Evolutionary conservation across 1,140 invertebrate genomes (phyloP), one percentile per base, ranked within the genome.

Genomic region (Bactericera cockerelli): DNA sequence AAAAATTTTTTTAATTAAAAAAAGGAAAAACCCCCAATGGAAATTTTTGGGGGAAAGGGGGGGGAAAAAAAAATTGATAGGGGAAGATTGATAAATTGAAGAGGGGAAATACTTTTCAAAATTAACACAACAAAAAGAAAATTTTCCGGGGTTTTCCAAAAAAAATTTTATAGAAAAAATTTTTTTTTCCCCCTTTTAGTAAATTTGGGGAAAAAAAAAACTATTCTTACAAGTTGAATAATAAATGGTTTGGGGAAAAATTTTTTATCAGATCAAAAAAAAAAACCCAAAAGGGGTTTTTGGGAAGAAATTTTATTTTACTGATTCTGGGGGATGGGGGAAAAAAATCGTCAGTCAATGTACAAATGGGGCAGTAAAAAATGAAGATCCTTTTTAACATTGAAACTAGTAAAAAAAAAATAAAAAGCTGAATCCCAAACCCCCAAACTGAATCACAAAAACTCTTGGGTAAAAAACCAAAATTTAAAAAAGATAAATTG

Each of bases 181-280:
- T n/a, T n/a, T n/a, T n/a, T n/a, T n/a, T n/a, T n/a, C n/a, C n/a
- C 16, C 21, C 65, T 16, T 60, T 70, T 26, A 67, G 65, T 2
- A 63, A 66, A 22, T 62, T 62, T 26, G 56, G n/a, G n/a, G n/a
- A n/a, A 58, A 56, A 26, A 53, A 24, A 28, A 42, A 28, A 56
- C 26, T 19, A 53, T 60, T 53, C 62, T 68, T 31, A 71, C 75
- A 70, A 74, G 62, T 65, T 81, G 39, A 71, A 80, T 71, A 59
- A 65, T 57, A 74, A 72, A 13, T 81, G 79, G 79, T 56, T 81
- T n/a, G n/a, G n/a, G 3, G 69, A 76, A 42, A 73, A 78, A 64
- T 72, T 74, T 62, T 59, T 62, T 22, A 57, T 63, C 53, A 38
- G 54, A 64, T 65, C 61, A 59, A 42, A 25, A 60, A 28, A 54